Base-by-base conservation (phyloP, 37 sponge, comb jelly and placozoan species). In the Haliclona indistincta region DNA sequence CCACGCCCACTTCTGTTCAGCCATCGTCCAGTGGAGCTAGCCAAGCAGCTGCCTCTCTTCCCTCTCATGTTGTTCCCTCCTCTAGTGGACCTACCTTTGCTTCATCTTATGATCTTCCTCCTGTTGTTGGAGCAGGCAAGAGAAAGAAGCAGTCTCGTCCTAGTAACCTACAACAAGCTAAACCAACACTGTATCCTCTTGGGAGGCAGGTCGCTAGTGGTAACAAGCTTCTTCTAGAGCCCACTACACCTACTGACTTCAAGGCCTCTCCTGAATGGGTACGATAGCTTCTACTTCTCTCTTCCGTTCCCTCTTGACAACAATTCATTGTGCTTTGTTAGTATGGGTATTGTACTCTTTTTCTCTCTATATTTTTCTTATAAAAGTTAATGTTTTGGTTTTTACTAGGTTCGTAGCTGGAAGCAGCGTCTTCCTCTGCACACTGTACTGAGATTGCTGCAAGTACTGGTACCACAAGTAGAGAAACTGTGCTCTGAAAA, bases 401-500 rank as follows among this genome's bases (percentile, higher is more conserved):
- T 25, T 38, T 10, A 29, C 22, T 64, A 90, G 91, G 56, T 90
- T 3, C 52, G 38, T 10, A 20, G 38, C 15, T 87, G 88, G 97
- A 96, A 93, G 67, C 78, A 89, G 63, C 89, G 90, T 56, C 86
- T 97, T 0, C 97, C 97, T 39, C 80, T 97, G 29, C 88, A 97
- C 41, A 93, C 97, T 7, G 84, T 97, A 7, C 49, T 90, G 70
- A 68, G 94, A 66, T 71, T 97, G 1, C 91, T 97, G 0, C 91
- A 97, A 55, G 89, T 97, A 17, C 68, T 97, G 30, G 97, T 97
- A 6, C 97, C 97, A 36, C 97, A 97, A 76, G 97, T 97, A 4
- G 97, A 97, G 80, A 97, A 97, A 56, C 76, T 97, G 30, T 97
- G 97, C 70, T 83, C 84, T 25, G 97, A 97, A 49, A 93, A 90